Percentiles rank a stretch among this genome's conserved stretches.
Evolutionary conservation across 1,140 invertebrate species (phyloP).

Genomic region (Polypedilum vanderplanki): DNA sequence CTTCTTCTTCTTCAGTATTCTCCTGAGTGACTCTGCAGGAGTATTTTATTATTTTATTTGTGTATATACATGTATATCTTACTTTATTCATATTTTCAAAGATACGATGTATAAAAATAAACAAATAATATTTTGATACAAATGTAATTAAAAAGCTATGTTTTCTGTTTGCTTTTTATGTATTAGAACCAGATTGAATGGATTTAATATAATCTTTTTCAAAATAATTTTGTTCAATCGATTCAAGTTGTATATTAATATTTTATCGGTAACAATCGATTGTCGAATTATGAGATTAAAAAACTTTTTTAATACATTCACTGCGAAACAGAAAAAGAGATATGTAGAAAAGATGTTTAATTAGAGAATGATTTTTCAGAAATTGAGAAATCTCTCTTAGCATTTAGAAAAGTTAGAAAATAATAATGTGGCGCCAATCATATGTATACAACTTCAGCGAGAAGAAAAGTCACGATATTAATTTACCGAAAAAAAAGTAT

Average conservation of each 20-base stretch:
- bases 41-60: no score
- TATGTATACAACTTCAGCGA: no score
- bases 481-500: no score
- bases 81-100: no score
- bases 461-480: no score
- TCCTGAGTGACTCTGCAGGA: no score
- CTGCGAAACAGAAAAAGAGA: not conserved
- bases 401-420: not conserved
- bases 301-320: not conserved
- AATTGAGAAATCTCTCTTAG: not conserved
- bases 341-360: not conserved
- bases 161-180: no score
- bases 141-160: not conserved
- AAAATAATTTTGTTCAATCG: not conserved
- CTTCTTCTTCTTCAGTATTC: no score
- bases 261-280: not conserved
- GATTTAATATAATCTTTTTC: not conserved
- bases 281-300: slow-evolving; percentile 1
- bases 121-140: slow-evolving; percentile 10
- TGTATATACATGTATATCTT: no score
- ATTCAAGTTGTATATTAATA: not conserved
- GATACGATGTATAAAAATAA: no score
- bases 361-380: slow-evolving; percentile 13
- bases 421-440: not conserved
- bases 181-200: no score